Conservation (phyloP, 2,888 invertebrate species). For the Dastarcus helophoroides region DNA sequence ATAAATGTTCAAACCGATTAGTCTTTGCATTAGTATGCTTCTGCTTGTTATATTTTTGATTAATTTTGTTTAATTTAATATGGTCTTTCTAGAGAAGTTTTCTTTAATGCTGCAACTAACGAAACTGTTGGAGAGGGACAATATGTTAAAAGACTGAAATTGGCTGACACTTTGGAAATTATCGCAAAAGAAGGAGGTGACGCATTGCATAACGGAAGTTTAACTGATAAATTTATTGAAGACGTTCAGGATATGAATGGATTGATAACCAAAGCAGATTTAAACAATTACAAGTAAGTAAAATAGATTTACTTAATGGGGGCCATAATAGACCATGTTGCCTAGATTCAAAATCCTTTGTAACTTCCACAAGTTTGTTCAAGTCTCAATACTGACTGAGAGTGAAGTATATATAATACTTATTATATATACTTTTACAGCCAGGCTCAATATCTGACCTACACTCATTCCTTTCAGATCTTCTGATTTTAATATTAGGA, state of each 20-base stretch:
- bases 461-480: too few species aligned
- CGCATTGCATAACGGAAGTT: conserved; percentile 45
- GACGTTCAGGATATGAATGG: conserved; percentile 47
- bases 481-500: too few species aligned
- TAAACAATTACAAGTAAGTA: conserved; percentile 55
- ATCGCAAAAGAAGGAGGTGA: conserved; percentile 43
- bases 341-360: too few species aligned
- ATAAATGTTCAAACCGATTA: too few species aligned
- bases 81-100: conserved; percentile 18
- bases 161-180: conserved; percentile 43
- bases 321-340: neutral
- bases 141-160: conserved; percentile 27
- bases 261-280: conserved; percentile 66
- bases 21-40: too few species aligned
- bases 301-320: neutral
- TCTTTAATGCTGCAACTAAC: conserved; percentile 22
- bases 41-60: too few species aligned
- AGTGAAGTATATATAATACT: too few species aligned
- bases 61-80: neutral
- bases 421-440: too few species aligned
- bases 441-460: too few species aligned
- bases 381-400: too few species aligned
- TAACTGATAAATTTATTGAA: conserved; percentile 35
- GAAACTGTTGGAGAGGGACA: conserved; percentile 19
- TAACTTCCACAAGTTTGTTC: too few species aligned